These are phyloP conservation scores for Samia ricini DNA, from an alignment of 1,140 invertebrate genomes.

Conservation along the genomic window DNA sequence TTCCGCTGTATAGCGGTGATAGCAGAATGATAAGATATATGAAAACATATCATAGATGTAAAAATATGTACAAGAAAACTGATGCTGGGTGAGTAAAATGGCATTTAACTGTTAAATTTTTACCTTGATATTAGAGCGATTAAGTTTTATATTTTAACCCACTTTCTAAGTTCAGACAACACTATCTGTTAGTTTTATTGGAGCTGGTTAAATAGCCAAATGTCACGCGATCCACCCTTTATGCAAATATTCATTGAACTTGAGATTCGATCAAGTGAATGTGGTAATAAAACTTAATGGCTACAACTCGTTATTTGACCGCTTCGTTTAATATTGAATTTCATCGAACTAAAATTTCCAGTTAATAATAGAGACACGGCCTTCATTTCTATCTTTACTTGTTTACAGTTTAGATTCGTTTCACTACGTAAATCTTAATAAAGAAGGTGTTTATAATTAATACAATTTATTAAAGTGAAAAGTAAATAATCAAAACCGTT, in stretches of 20 bases:
- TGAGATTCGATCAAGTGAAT: constrained; percentile 8
- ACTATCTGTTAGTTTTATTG: not conserved
- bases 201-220: not conserved
- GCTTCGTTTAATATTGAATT: constrained; percentile 25
- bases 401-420: too few relatives aligned
- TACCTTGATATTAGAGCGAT: too few relatives aligned
- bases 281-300: constrained; percentile 20
- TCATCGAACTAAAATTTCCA: not conserved
- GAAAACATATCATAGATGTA: too few relatives aligned
- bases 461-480: too few relatives aligned
- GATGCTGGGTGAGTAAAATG: too few relatives aligned
- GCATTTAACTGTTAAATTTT: too few relatives aligned
- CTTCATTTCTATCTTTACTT: not conserved
- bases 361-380: not conserved
- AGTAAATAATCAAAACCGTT: too few relatives aligned
- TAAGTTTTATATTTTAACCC: not conserved
- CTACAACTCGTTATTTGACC: constrained; percentile 23
- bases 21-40: too few relatives aligned
- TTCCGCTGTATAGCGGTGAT: too few relatives aligned
- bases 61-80: too few relatives aligned
- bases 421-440: too few relatives aligned
- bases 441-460: too few relatives aligned
- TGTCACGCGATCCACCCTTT: constrained; percentile 6
- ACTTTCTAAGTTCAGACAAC: not conserved
- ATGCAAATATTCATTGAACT: constrained; percentile 8